Conservation (phyloP, 2,113 vertebrate genomes). For the Lethenteron reissneri region DNA sequence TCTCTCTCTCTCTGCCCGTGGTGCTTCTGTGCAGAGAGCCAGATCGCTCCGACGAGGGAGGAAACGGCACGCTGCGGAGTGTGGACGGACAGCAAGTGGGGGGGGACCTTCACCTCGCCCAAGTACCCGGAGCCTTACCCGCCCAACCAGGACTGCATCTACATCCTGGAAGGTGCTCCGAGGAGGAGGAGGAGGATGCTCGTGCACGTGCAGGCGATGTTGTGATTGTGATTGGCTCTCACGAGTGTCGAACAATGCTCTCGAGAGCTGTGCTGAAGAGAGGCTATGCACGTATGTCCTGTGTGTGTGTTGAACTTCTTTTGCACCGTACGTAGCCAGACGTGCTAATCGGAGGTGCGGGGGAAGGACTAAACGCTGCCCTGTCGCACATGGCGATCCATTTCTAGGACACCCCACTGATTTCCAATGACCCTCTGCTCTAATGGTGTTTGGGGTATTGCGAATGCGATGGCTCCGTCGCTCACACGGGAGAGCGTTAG, state of each 20-base stretch:
- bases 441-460: no score
- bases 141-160: constrained; percentile 80
- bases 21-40: constrained; percentile 33
- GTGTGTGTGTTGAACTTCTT: neutral
- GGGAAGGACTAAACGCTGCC: no score
- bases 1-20: no score
- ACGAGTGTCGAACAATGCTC: neutral
- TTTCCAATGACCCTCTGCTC: no score
- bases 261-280: neutral
- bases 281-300: neutral
- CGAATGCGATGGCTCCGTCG: no score
- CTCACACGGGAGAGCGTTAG: no score
- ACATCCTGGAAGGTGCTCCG: constrained; percentile 85
- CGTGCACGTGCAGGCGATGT: neutral
- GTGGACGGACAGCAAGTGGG: constrained; percentile 85
- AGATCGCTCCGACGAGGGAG: constrained; percentile 62
- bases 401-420: no score
- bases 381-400: no score
- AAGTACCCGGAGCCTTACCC: constrained; percentile 97
- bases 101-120: constrained; percentile 87
- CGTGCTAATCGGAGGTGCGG: no score
- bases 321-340: no score
- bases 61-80: constrained; percentile 78
- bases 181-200: neutral
- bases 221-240: neutral